Evolutionary conservation across 1,140 invertebrate species (phyloP).

Genomic region (Lamellibrachia luymesi): DNA sequence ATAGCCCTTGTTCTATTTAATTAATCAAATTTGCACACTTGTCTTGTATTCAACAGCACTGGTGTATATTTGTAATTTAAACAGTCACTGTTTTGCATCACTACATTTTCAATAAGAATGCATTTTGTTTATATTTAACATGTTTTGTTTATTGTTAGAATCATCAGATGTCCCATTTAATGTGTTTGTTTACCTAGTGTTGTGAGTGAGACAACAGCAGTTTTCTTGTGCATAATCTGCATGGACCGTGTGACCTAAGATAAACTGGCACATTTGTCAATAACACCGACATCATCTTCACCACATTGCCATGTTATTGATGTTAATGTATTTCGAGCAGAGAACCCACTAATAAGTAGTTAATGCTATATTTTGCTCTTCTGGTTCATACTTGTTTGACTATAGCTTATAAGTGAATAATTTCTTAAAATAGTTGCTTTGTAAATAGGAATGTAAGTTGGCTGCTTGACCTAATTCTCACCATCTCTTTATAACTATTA

Average conservation of each 20-base stretch:
- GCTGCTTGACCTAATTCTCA: neutral
- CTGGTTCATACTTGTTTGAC: neutral
- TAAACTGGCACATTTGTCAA: neutral
- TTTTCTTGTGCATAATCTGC: neutral
- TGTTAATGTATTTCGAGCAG: neutral
- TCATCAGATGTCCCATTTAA: neutral
- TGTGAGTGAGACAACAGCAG: neutral
- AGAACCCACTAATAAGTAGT: neutral
- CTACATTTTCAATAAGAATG: too few relatives aligned
- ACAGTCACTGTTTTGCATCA: too few relatives aligned
- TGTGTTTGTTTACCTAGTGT: neutral
- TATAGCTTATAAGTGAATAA: neutral
- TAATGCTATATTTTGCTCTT: neutral
- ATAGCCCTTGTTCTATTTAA: too few relatives aligned
- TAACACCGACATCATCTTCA: neutral
- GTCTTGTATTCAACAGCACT: too few relatives aligned
- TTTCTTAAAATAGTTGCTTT: neutral
- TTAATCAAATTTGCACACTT: too few relatives aligned
- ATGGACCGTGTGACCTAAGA: neutral
- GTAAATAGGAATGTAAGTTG: neutral
- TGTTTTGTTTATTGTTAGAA: neutral
- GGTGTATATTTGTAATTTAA: too few relatives aligned
- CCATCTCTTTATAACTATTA: neutral
- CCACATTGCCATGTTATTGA: neutral
- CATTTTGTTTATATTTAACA: neutral